phyloP scores from a whole-genome alignment of 2,888 invertebrate species.

The Nomada hirtipes region DNA sequence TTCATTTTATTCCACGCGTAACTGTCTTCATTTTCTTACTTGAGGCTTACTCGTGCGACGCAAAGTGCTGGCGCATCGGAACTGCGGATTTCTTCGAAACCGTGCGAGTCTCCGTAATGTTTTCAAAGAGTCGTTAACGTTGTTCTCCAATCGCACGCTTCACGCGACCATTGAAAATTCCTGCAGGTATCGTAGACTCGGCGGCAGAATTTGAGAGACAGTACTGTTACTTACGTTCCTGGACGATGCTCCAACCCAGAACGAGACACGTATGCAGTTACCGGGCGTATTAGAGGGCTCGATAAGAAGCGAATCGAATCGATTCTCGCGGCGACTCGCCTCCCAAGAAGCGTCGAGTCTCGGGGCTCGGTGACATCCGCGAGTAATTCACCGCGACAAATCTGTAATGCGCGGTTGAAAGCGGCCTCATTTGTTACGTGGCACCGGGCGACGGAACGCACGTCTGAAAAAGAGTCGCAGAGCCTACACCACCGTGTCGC shows the following conservation, averaged over 20 bases:
- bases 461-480: slow-evolving; percentile 38
- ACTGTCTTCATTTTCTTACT: not conserved
- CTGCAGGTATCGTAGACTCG: too few relatives aligned
- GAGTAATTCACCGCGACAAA: slow-evolving; percentile 72
- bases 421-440: slow-evolving; percentile 71
- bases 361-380: slow-evolving; percentile 71
- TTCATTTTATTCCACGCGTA: not conserved
- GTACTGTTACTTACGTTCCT: not conserved
- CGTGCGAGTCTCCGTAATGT: too few relatives aligned
- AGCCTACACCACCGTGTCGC: slow-evolving; percentile 15
- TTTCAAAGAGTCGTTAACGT: too few relatives aligned
- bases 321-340: slow-evolving; percentile 57
- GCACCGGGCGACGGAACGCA: slow-evolving; percentile 65
- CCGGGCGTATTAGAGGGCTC: slow-evolving; percentile 48
- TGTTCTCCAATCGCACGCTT: too few relatives aligned
- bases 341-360: slow-evolving; percentile 63
- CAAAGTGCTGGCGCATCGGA: too few relatives aligned
- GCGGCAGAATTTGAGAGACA: too few relatives aligned
- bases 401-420: slow-evolving; percentile 70
- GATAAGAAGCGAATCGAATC: slow-evolving; percentile 64
- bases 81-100: too few relatives aligned
- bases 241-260: slow-evolving; percentile 22
- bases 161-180: too few relatives aligned
- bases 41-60: too few relatives aligned
- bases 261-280: slow-evolving; percentile 38